These are phyloP conservation scores for Mustela nigripes DNA, from an alignment of 2,113 vertebrate genomes.

Conservation along the genomic window DNA sequence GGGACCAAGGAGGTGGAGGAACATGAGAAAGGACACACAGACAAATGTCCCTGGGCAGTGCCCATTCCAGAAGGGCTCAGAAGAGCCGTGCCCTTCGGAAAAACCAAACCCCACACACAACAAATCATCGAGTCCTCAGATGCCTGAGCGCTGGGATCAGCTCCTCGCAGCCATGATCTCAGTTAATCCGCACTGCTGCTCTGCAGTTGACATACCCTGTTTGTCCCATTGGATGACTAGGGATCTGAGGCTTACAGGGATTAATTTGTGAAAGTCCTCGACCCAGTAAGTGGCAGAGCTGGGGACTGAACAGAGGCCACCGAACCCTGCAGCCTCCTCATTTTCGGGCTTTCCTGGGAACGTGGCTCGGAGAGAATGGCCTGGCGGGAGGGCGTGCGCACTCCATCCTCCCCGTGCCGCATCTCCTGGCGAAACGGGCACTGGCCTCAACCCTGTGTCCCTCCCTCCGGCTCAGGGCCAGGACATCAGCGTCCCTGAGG, in stretches of 20 bases:
- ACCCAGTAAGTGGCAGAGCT: neutral
- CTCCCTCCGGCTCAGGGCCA: neutral
- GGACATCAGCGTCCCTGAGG: neutral
- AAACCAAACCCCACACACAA: neutral
- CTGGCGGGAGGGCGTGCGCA: rapidly evolving
- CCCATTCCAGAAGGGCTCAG: neutral
- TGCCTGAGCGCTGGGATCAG: neutral
- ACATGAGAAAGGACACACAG: neutral
- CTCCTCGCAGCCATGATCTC: neutral
- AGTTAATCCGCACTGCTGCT: neutral
- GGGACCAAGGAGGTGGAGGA: neutral
- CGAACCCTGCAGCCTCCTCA: neutral
- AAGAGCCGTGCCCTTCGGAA: neutral
- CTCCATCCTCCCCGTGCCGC: rapidly evolving
- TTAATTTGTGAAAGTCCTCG: neutral
- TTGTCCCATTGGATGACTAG: neutral
- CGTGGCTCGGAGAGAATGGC: rapidly evolving
- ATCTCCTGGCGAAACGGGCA: rapidly evolving
- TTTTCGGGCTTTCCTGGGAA: neutral
- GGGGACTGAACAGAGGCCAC: neutral
- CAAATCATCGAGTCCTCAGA: rapidly evolving
- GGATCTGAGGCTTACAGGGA: neutral
- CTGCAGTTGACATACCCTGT: neutral
- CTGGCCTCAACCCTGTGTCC: neutral
- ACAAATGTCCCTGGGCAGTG: too few relatives aligned